phyloP scores from a whole-genome alignment of 2,113 vertebrate species.

The Plestiodon gilberti region DNA sequence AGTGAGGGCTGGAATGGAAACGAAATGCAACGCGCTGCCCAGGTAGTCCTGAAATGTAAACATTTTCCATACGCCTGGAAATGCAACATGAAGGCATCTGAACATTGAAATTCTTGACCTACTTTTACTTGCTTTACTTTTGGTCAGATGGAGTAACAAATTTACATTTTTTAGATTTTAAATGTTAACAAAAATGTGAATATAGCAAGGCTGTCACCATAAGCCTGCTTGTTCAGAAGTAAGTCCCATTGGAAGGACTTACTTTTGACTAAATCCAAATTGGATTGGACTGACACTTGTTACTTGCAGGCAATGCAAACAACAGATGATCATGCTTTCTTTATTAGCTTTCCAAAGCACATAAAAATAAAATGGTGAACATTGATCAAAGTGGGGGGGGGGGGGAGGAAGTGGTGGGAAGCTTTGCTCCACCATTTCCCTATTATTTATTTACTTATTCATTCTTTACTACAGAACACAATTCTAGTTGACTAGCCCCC shows the following conservation, averaged over 20 bases:
- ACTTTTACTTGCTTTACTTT: not conserved
- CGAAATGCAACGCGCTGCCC: not conserved
- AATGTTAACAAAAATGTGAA: not conserved
- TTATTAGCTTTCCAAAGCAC: not conserved
- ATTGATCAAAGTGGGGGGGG: not conserved
- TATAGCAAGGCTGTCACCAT: not conserved
- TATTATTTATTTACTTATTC: not conserved
- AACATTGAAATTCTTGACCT: not conserved
- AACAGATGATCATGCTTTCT: not conserved
- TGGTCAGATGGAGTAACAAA: not conserved
- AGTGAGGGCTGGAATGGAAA: not conserved
- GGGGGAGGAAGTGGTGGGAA: not conserved
- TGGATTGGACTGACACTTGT: not conserved
- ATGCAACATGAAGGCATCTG: not conserved
- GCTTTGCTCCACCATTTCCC: not conserved
- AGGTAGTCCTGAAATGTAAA: not conserved
- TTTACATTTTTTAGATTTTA: not conserved
- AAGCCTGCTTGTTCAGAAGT: not conserved
- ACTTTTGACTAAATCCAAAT: not conserved
- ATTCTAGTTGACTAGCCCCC: not conserved
- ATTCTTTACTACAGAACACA: not conserved
- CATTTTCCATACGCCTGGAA: not conserved
- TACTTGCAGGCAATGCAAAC: not conserved
- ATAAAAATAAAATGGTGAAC: not conserved
- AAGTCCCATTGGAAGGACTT: not conserved